Percentiles rank a stretch among this genome's conserved stretches.
Evolutionary conservation across 2,888 invertebrate genomes (phyloP).

Genomic region (Leptura quadrifasciata): DNA sequence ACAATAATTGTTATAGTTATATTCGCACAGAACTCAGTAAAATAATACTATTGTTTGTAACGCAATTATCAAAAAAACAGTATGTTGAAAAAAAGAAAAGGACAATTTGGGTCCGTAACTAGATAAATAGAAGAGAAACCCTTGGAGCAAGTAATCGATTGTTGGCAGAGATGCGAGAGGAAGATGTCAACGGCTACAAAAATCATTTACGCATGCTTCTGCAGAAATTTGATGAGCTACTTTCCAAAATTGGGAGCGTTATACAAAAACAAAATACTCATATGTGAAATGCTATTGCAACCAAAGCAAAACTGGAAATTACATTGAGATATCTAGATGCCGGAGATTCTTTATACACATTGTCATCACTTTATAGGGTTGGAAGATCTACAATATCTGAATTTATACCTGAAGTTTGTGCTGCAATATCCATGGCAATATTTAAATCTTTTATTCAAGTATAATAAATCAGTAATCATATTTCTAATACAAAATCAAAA

Average conservation of each 20-base stretch:
- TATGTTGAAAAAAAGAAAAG: not conserved
- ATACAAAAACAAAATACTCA: conserved; percentile 37
- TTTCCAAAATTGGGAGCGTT: conserved; percentile 16
- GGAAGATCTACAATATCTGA: conserved; percentile 12
- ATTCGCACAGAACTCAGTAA: not conserved
- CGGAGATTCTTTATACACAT: conserved; percentile 28
- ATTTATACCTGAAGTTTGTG: conserved; percentile 32
- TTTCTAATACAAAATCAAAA: not conserved
- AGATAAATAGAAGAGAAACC: conserved; percentile 28
- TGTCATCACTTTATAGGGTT: conserved; percentile 21
- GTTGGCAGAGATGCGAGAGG: conserved; percentile 31
- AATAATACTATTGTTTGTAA: conserved; percentile 1
- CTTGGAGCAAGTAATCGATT: conserved; percentile 39
- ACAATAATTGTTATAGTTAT: no score
- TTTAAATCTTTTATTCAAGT: conserved; percentile 14
- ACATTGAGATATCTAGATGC: no score
- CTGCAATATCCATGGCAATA: conserved; percentile 24
- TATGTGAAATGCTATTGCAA: conserved; percentile 17
- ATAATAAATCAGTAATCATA: not conserved
- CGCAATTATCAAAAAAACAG: conserved; percentile 1
- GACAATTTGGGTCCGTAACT: no score
- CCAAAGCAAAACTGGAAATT: conserved; percentile 31
- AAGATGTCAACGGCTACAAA: conserved; percentile 30
- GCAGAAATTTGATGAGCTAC: conserved; percentile 33
- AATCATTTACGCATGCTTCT: conserved; percentile 36